Evolutionary conservation across 2,797 vertebrate species (phyloP), one percentile per base, ranked within the genome.

Genomic region (Lacerta viridis): DNA sequence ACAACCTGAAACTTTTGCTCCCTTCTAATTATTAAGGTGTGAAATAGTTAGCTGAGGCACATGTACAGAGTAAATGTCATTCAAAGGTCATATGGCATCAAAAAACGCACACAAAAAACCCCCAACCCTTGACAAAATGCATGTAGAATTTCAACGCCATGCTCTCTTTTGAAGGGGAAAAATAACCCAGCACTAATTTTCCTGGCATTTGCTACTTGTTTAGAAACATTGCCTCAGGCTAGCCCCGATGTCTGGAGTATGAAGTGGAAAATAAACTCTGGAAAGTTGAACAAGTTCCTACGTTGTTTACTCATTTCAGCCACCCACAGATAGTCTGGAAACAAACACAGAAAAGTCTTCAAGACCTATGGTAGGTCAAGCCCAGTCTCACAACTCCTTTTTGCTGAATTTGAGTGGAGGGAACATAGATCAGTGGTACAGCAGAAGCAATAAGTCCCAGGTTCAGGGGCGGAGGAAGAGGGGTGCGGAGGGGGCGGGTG

Each of bases 71-170:
- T 89, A 94, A 94, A 94, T 93, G 92, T 91, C 93, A 93, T 88
- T 59, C 91, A 92, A 94, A 95, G 93, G 94, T 95, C 94, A 91
- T 68, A 9, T 87, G 18, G 89, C 93, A 92, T 91, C 88, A 50
- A 88, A 20, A 80, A 69, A 17, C 55, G 33, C 50, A 33, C 50
- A 72, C 87, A 50, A 61, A 18, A 80, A 55, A 55, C 20, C 3
- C 50, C 50, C n/a, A 84, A 25, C 77, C 46, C 87, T 71, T 0
- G 0, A 90, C 81, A 17, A 50, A 90, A 87, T 29, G 50, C 20
- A 71, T 72, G 64, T 3, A 89, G 94, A 92, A 95, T 93, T 95
- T 92, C 93, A 95, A 85, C 91, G 61, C 84, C 11, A 39, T 72
- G 64, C 75, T 89, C 92, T 78, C 84, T 79, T 93, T 59, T 0